Percentiles rank a stretch among this genome's conserved stretches.
Conservation (phyloP, 1,140 invertebrate species). For the Plodia interpunctella region DNA sequence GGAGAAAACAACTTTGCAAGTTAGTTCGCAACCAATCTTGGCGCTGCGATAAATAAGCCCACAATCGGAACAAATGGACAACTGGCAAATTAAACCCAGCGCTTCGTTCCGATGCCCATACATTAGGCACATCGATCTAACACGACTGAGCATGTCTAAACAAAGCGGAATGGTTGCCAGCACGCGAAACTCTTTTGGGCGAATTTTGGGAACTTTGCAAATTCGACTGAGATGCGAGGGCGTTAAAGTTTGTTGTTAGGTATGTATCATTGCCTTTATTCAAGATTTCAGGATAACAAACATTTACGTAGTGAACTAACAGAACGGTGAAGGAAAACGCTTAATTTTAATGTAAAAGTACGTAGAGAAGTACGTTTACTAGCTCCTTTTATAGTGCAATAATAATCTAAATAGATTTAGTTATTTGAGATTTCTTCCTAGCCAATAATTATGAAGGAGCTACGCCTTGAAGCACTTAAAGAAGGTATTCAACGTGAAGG, state of each 20-base stretch:
- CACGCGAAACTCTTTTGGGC: constrained; percentile 62
- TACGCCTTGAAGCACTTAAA: too few species aligned
- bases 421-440: too few species aligned
- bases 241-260: constrained; percentile 5
- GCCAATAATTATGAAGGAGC: too few species aligned
- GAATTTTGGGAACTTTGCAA: constrained; percentile 4
- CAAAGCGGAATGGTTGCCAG: constrained; percentile 54
- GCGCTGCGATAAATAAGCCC: constrained; percentile 62
- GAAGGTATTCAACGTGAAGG: too few species aligned
- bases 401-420: not conserved
- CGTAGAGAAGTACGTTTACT: too few species aligned
- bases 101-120: constrained; percentile 64
- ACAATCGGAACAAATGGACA: constrained; percentile 74
- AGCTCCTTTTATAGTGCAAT: not conserved
- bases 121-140: constrained; percentile 72
- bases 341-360: too few species aligned
- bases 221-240: not conserved
- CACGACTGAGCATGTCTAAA: constrained; percentile 69
- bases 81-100: constrained; percentile 62
- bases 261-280: not conserved
- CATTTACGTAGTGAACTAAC: not conserved
- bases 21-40: constrained; percentile 37
- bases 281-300: not conserved
- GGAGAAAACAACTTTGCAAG: not conserved
- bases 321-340: too few species aligned